Evolutionary conservation across 1,140 invertebrate genomes (phyloP), one percentile per base, ranked within the genome.

Genomic region (Conopomorpha cramerella): DNA sequence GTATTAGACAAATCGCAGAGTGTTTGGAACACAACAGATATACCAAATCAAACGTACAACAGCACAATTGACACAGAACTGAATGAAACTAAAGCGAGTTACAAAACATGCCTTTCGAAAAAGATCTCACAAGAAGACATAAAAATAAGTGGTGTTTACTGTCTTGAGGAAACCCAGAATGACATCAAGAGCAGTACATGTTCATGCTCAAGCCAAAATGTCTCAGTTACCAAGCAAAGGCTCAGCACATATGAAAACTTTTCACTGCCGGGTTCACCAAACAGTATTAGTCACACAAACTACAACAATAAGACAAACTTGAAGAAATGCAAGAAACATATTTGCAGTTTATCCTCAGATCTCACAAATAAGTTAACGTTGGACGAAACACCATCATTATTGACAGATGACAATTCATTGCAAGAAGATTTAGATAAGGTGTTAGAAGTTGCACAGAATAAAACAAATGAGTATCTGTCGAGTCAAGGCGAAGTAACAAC

Each of bases 211-310:
- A 42, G 12, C 19, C 27, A 8, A 26, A 12, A 42, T 26, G 6
- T 12, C 32, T 19, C 10, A 39, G 8, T 29, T 11, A 23, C 34
- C 26, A 55, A 52, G 32, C 43, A 55, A 41, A 43, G 66, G 16
- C 37, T 52, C 2, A 76, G 58, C 19, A 45, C 65, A 3, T 72
- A 68, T 18, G 60, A 72, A 30, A 68, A 76, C 15, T 76, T 76
- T 36, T 70, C 70, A 0, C 36, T 74, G 15, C 63, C 68, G 0
- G 62, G 66, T 15, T 74, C 70, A 2, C 71, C 68, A 1, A 61
- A 50, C 8, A 57, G 43, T 35, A 65, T 76, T 12, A 53, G 53
- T 3, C 74, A 78, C 32, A 58, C 38, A 19, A 77, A 77, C 30
- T 77, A 77, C 41, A 58, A 66, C 7, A 51, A 56, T 1, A 74